Evolutionary conservation across 2,797 vertebrate species (phyloP).

Genomic region (Melanotaenia trifasciata): DNA sequence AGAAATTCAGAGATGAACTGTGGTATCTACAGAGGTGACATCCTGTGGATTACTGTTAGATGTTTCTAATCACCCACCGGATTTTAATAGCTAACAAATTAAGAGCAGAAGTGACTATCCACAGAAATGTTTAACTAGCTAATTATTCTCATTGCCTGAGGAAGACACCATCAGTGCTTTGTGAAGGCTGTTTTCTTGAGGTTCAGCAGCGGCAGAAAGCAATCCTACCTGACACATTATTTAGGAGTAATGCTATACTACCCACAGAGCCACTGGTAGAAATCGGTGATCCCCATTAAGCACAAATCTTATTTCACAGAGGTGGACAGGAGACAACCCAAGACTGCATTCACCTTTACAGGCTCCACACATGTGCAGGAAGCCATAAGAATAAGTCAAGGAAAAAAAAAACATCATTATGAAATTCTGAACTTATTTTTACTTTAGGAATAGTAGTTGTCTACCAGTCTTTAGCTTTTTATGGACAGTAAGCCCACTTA

Average conservation of each 20-base stretch:
- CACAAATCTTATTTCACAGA: constrained; percentile 39
- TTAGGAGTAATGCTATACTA: constrained; percentile 29
- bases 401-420: constrained; percentile 1
- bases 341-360: constrained; percentile 17
- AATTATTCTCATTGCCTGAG: constrained; percentile 11
- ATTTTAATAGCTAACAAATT: constrained; percentile 19
- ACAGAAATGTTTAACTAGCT: constrained; percentile 6
- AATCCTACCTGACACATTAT: constrained; percentile 30
- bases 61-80: background rate
- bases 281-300: constrained; percentile 45
- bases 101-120: constrained; percentile 21
- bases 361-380: constrained; percentile 11
- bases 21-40: background rate
- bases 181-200: constrained; percentile 18
- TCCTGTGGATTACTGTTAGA: background rate
- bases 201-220: constrained; percentile 14
- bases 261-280: constrained; percentile 35
- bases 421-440: constrained; percentile 1
- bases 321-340: constrained; percentile 19
- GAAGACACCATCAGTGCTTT: constrained; percentile 11
- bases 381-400: constrained; percentile 7
- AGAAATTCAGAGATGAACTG: constrained; percentile 22
- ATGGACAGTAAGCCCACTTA: background rate
- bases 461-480: constrained; percentile 3
- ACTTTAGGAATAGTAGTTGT: constrained; percentile 10